Evolutionary conservation across 2,888 invertebrate genomes (phyloP).

Genomic region (Eudasyphora cyanicolor): DNA sequence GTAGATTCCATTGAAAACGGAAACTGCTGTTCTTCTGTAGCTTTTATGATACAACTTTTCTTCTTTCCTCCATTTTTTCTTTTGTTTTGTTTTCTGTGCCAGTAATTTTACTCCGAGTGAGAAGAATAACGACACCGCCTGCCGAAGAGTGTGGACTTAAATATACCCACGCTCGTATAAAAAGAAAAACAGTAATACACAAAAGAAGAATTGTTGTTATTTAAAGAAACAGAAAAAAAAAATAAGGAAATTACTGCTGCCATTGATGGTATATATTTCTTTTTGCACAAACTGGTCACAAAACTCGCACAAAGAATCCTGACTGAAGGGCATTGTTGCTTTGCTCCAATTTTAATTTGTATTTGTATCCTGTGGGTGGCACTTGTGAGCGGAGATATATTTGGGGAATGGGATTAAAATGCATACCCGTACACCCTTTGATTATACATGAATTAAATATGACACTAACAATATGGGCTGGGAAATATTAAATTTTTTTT

Average conservation of each 20-base stretch:
- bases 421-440: too few species aligned
- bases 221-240: not conserved
- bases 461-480: too few species aligned
- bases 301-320: conserved; percentile 25
- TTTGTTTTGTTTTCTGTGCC: not conserved
- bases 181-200: too few species aligned
- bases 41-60: conserved; percentile 36
- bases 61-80: not conserved
- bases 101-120: conserved; percentile 20
- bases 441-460: too few species aligned
- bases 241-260: conserved; percentile 24
- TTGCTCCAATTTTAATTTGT: conserved; percentile 12
- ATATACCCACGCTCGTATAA: not conserved
- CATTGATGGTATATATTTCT: conserved; percentile 14
- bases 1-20: conserved; percentile 3
- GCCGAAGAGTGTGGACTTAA: not conserved
- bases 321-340: conserved; percentile 56
- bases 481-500: too few species aligned
- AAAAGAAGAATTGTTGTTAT: not conserved
- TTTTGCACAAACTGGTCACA: conserved; percentile 5
- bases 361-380: too few species aligned
- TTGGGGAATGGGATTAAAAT: too few species aligned
- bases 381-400: too few species aligned
- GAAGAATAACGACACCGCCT: not conserved
- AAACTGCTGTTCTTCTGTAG: conserved; percentile 26